These are phyloP conservation scores for Drosophila neocordata DNA, from an alignment of 1,140 invertebrate genomes.

Conservation along the genomic window DNA sequence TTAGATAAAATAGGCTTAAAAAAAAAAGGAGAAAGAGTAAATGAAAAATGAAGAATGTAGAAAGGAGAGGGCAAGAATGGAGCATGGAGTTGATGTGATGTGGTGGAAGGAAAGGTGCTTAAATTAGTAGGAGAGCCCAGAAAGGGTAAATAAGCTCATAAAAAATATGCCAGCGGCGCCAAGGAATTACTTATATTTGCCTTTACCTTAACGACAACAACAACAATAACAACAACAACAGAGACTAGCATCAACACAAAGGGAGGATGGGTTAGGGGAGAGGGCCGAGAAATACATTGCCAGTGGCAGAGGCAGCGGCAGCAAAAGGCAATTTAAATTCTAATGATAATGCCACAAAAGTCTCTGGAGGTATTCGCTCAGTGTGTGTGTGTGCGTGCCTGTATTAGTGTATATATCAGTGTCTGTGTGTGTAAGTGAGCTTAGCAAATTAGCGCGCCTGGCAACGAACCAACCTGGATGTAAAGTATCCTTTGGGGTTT, in stretches of 20 bases:
- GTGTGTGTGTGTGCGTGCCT: neutral
- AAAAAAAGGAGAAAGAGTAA: neutral
- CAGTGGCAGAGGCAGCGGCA: conserved; percentile 28
- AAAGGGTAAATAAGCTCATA: conserved; percentile 77
- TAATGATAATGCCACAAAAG: conserved; percentile 77
- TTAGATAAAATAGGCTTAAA: conserved; percentile 73
- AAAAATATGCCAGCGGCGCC: conserved; percentile 74
- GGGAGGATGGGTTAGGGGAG: neutral
- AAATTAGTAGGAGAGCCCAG: conserved; percentile 10
- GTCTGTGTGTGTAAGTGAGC: conserved; percentile 62
- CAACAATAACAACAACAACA: neutral
- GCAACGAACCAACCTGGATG: conserved; percentile 38
- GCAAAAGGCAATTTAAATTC: conserved; percentile 77
- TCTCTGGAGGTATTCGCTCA: conserved; percentile 15
- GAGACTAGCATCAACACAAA: neutral
- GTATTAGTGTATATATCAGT: conserved; percentile 13
- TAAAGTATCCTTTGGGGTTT: conserved; percentile 44
- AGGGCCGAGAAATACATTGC: neutral
- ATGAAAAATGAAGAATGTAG: neutral
- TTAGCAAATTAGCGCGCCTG: conserved; percentile 75
- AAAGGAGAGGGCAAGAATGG: too few species aligned
- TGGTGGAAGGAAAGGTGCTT: conserved; percentile 9
- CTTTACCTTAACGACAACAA: conserved; percentile 47
- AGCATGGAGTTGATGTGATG: neutral
- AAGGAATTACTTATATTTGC: conserved; percentile 67